Evolutionary conservation across 2,888 invertebrate species (phyloP), one percentile per base, ranked within the genome.

Genomic region (Chymomyza procnemis): DNA sequence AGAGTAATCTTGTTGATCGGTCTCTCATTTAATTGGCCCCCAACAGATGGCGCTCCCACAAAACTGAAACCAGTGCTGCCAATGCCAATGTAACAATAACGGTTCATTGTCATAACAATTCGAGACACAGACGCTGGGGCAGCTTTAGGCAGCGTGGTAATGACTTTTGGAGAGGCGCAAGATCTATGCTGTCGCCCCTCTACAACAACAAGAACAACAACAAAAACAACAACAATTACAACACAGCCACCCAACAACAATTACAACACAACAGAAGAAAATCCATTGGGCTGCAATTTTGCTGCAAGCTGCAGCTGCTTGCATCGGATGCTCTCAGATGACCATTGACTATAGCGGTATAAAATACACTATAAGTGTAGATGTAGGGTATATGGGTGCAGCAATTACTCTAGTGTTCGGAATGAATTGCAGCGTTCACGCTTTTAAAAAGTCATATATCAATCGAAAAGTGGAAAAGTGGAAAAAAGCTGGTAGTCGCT

Each of bases 331-430:
- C 34, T 41, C 34, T 41, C 12, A 41, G 12, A 12, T 41, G 34
- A 41, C 64, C 47, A 46, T 65, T 65, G 72, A 73, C 73, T 68
- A 59, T 65, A 72, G 69, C 59, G 64, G 26, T 8, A 6, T 26
- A 26, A 26, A 0, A 26, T 4, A 26, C 26, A 26, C 26, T 26
- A 5, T 26, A 26, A 26, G 6, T 1, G 8, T 6, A 26, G 26
- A 8, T 26, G 4, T 6, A 26, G 26, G 26, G 26, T n/a, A n/a
- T n/a, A n/a, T n/a, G n/a, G n/a, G n/a, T n/a, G n/a, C n/a, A n/a
- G n/a, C n/a, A n/a, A n/a, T n/a, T n/a, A n/a, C n/a, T n/a, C n/a
- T n/a, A n/a, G n/a, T n/a, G n/a, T n/a, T n/a, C n/a, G n/a, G n/a
- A n/a, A n/a, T n/a, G n/a, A n/a, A n/a, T n/a, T n/a, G n/a, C n/a